Base-by-base conservation (phyloP, 2,113 vertebrate genomes). In the Solea solea region DNA sequence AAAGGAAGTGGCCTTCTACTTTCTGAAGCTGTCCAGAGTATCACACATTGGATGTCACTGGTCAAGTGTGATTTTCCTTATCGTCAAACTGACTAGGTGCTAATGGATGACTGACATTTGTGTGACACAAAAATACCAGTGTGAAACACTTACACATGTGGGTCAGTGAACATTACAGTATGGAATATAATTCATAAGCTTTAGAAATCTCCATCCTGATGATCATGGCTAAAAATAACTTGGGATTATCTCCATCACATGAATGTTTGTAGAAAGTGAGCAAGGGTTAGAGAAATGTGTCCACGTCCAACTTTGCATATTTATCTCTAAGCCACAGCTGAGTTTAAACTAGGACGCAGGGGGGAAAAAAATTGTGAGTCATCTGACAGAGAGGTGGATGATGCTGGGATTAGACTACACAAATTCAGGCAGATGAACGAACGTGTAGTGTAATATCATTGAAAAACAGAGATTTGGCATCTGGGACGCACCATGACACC, bases 181-280 rank as follows among this genome's bases (percentile, higher is more conserved):
- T 44, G 14, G 25, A 21, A 34, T 64, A 34, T 67, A 82, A 25
- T 66, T 66, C 21, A n/a, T 49, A 69, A 79, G 69, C 58, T 73
- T 16, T 34, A 34, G 55, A 66, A 51, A 56, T 70, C 50, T 62
- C 52, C 56, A 71, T 84, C 44, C 78, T 85, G 75, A 80, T 82
- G 79, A 83, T 83, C 83, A 76, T 16, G 51, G 63, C 79, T 90
- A 86, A 83, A 87, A 86, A 88, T 89, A 83, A 69, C 7, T 1
- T 73, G 16, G 59, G 72, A 83, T 86, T 81, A 82, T 85, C 63
- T 67, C 54, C 49, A 16, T 79, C 81, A 68, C 67, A 52, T 44
- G 59, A 64, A 55, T 53, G 25, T 76, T 57, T 66, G 78, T 69
- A 54, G 61, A 41, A 74, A 73, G 45, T 52, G 52, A 68, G 10